Evolutionary conservation across 64 coral and sea anemone genomes (phyloP).

Genomic region (Pocillopora verrucosa): DNA sequence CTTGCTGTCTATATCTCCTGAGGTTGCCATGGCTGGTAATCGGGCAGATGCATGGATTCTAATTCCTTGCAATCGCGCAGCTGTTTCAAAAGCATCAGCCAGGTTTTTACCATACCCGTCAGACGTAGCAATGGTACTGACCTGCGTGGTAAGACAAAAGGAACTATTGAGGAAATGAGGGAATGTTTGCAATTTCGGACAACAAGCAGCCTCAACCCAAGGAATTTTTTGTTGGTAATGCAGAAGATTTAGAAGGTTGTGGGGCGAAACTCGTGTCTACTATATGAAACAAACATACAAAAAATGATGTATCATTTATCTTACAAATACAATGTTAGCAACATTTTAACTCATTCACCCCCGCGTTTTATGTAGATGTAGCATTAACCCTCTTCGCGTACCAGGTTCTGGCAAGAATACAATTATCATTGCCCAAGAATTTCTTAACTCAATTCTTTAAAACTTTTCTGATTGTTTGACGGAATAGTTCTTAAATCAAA

Average conservation of each 20-base stretch:
- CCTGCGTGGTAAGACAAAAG: conserved; percentile 23
- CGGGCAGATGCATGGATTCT: conserved; percentile 77
- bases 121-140: conserved; percentile 84
- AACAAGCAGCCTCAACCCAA: background rate
- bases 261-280: no score
- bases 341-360: no score
- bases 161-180: background rate
- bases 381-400: no score
- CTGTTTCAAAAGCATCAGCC: conserved; percentile 68
- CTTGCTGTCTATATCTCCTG: conserved; percentile 73
- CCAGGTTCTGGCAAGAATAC: no score
- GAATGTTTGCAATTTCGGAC: background rate
- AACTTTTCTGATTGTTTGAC: no score
- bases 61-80: conserved; percentile 67
- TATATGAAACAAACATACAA: no score
- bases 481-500: no score
- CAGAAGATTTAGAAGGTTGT: background rate
- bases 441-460: no score
- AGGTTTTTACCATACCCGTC: conserved; percentile 71
- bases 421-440: no score
- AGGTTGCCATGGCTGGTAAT: conserved; percentile 39
- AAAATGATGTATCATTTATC: no score
- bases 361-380: no score
- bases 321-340: no score
- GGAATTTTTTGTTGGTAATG: background rate